Conservation (phyloP, 2,888 invertebrate species). For the Keiferia lycopersicella region DNA sequence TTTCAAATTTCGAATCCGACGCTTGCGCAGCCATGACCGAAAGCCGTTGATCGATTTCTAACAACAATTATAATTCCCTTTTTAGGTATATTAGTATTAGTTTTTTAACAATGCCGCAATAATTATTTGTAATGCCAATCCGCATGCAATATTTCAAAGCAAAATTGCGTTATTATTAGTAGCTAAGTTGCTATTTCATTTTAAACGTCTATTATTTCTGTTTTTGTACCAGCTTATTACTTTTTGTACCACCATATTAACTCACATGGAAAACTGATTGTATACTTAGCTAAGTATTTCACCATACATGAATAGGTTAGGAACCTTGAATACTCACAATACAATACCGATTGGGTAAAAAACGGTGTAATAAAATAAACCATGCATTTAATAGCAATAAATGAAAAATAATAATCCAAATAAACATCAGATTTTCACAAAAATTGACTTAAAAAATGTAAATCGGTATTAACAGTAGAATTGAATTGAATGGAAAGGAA, state of each 20-base stretch:
- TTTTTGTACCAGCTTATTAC: constrained; percentile 1
- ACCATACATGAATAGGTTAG: neutral
- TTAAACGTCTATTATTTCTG: constrained; percentile 5
- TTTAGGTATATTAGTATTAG: constrained; percentile 16
- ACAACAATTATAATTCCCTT: constrained; percentile 43
- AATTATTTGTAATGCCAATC: neutral
- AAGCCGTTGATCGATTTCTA: constrained; percentile 44
- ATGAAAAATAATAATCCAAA: no score
- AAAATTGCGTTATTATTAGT: constrained; percentile 35
- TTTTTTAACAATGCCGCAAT: constrained; percentile 7
- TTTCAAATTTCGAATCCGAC: constrained; percentile 65
- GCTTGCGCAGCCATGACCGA: constrained; percentile 53
- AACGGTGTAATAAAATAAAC: no score
- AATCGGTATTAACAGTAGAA: no score
- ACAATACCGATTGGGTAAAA: no score
- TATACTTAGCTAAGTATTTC: neutral
- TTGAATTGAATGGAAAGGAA: no score
- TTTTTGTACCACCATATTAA: neutral
- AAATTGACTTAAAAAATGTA: no score
- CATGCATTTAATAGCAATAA: no score
- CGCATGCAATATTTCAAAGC: neutral
- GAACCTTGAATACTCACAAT: neutral
- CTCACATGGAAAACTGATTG: constrained; percentile 3
- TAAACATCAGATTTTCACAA: no score
- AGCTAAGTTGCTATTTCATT: constrained; percentile 22